These are phyloP conservation scores for Caenorhabditis wallacei DNA, from an alignment of 2,888 invertebrate genomes.

Conservation along the genomic window DNA sequence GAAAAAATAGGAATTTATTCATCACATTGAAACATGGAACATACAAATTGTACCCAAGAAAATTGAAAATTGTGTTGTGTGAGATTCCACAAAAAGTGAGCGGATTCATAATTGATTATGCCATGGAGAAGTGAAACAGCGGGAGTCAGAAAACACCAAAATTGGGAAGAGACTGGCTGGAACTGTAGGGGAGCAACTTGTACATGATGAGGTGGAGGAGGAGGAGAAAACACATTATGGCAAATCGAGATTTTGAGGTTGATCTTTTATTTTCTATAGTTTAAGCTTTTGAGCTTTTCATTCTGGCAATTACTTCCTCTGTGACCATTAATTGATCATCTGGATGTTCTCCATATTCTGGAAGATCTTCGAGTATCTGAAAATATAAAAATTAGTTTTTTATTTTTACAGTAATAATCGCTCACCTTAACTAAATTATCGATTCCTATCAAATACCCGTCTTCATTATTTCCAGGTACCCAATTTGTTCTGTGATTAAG, in stretches of 20 bases:
- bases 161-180: conserved; percentile 32
- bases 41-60: no score
- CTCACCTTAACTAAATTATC: conserved; percentile 89
- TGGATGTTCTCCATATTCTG: conserved; percentile 65
- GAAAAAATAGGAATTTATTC: no score
- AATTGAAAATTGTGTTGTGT: no score
- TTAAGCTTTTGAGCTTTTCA: conserved; percentile 44
- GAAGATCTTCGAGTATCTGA: conserved; percentile 71
- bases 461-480: conserved; percentile 96
- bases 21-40: no score
- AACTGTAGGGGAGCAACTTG: conserved; percentile 10
- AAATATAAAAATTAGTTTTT: conserved; percentile 7
- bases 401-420: no score
- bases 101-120: conserved; percentile 18
- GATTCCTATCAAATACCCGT: conserved; percentile 94
- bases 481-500: conserved; percentile 91
- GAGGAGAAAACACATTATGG: conserved; percentile 27
- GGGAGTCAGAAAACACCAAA: background rate
- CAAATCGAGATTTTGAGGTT: conserved; percentile 6
- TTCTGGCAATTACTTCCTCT: conserved; percentile 66
- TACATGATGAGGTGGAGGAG: conserved; percentile 21
- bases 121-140: conserved; percentile 6
- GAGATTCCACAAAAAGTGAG: background rate
- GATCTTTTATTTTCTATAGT: background rate
- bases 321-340: conserved; percentile 66